phyloP scores from a whole-genome alignment of 2,113 vertebrate genomes.

The Castor canadensis region DNA sequence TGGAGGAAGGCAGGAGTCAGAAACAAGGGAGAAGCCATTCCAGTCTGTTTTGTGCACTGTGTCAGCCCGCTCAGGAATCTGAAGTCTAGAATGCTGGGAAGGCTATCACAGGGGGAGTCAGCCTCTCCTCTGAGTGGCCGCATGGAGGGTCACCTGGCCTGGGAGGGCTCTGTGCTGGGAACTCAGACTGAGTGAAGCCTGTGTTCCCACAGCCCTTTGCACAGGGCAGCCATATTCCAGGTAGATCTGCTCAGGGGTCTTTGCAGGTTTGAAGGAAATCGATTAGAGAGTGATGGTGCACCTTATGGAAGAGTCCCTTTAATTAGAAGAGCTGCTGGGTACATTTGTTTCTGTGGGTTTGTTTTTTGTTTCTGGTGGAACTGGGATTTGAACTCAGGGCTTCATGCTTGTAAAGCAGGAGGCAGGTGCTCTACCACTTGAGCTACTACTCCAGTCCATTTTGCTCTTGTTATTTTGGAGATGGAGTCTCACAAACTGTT shows the following conservation, averaged over 20 bases:
- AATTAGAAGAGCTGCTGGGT: background rate
- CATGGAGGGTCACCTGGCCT: background rate
- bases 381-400: too few relatives aligned
- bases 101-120: too few relatives aligned
- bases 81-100: background rate
- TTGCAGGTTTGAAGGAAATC: background rate
- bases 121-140: too few relatives aligned
- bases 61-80: background rate
- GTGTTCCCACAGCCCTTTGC: background rate
- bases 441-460: too few relatives aligned
- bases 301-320: background rate
- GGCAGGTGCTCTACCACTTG: too few relatives aligned
- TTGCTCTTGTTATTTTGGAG: too few relatives aligned
- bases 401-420: too few relatives aligned
- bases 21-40: background rate
- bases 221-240: background rate
- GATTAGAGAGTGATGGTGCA: background rate
- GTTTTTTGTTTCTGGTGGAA: too few relatives aligned
- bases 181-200: background rate
- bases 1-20: background rate
- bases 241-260: background rate
- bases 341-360: too few relatives aligned
- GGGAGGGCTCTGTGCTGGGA: background rate
- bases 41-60: background rate
- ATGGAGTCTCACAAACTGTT: too few relatives aligned